Evolutionary conservation across 2,797 vertebrate species (phyloP).

Genomic region (Mus caroli): DNA sequence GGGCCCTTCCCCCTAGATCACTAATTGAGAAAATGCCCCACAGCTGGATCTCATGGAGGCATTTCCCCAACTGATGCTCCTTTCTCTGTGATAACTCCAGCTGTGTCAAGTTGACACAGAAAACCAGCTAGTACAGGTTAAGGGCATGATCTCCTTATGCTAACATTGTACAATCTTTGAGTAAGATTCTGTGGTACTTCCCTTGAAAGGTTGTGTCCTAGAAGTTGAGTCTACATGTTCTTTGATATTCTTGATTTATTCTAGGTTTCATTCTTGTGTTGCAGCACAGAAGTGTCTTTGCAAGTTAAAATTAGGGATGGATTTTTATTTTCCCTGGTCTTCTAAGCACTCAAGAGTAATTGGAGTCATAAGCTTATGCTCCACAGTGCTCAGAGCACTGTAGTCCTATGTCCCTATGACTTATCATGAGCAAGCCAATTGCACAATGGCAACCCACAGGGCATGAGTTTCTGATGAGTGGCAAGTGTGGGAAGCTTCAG

Average conservation of each 20-base stretch:
- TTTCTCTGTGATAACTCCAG: too few relatives aligned
- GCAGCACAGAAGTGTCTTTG: conserved; percentile 1
- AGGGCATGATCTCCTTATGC: background rate
- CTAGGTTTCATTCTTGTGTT: background rate
- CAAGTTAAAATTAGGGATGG: background rate
- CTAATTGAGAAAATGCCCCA: too few relatives aligned
- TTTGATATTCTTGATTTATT: conserved; percentile 15
- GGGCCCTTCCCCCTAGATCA: too few relatives aligned
- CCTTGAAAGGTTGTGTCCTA: background rate
- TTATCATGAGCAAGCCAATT: conserved; percentile 54
- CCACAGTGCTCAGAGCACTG: background rate
- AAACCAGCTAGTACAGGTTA: background rate
- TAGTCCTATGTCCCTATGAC: conserved; percentile 6
- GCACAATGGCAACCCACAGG: conserved; percentile 66
- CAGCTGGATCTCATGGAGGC: too few relatives aligned
- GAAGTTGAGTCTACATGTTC: background rate
- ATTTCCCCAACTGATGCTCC: too few relatives aligned
- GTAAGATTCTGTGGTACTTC: background rate
- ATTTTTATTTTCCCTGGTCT: conserved; percentile 57
- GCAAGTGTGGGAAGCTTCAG: conserved; percentile 61
- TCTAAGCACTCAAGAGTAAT: conserved; percentile 46
- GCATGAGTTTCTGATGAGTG: conserved; percentile 70
- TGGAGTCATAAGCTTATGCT: conserved; percentile 50
- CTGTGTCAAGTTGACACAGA: too few relatives aligned
- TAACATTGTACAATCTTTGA: background rate